Conservation (phyloP, 53 echinoderm and acorn worm species). For the Mesocentrotus franciscanus region DNA sequence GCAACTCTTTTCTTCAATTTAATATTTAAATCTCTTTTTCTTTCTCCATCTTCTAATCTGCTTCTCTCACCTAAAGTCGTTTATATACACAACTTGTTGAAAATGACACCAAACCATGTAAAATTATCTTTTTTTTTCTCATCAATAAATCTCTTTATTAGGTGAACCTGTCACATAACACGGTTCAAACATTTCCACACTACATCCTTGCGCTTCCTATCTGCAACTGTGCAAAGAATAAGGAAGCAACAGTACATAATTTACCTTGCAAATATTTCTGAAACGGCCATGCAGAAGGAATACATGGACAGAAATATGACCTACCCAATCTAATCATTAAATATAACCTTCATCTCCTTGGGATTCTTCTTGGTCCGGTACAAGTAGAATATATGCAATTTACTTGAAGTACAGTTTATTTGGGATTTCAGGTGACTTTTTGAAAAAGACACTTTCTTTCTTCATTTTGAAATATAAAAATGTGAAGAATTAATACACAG, state of each 20-base stretch:
- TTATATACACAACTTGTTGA: not conserved
- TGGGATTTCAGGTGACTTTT: not conserved
- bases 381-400: not conserved
- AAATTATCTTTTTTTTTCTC: not conserved
- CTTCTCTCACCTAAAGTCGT: not conserved
- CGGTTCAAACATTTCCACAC: constrained; percentile 56
- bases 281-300: constrained; percentile 35
- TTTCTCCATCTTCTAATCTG: not conserved
- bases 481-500: constrained; percentile 22
- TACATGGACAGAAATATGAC: constrained; percentile 39
- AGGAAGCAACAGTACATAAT: constrained; percentile 37
- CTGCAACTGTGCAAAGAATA: constrained; percentile 25
- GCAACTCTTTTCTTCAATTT: not conserved
- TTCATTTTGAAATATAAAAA: constrained; percentile 31
- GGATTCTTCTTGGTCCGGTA: not conserved
- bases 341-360: not conserved
- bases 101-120: not conserved
- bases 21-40: not conserved
- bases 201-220: not conserved
- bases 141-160: constrained; percentile 66
- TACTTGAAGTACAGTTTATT: not conserved
- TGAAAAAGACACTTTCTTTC: not conserved
- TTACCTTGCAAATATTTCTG: constrained; percentile 47
- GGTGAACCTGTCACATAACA: constrained; percentile 62
- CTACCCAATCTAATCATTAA: constrained; percentile 13